phyloP scores from a whole-genome alignment of 2,797 vertebrate species.

The Anabacerthia variegaticeps region DNA sequence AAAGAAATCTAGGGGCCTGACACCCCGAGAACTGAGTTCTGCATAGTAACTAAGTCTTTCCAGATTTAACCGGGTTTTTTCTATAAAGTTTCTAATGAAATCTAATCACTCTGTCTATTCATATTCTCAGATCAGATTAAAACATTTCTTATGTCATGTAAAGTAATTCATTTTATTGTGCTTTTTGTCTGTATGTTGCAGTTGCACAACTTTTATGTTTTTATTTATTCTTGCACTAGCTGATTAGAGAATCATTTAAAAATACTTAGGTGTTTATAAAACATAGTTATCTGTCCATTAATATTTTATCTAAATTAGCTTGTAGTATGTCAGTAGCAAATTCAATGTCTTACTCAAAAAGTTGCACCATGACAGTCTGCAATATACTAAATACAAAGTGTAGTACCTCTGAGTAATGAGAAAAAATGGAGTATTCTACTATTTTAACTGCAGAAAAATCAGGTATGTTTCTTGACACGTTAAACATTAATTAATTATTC shows the following conservation, averaged over 20 bases:
- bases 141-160: neutral
- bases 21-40: neutral
- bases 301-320: neutral
- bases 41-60: neutral
- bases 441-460: neutral
- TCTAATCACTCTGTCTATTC: neutral
- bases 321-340: neutral
- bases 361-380: neutral
- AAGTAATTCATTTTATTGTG: neutral
- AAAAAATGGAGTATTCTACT: neutral
- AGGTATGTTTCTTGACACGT: neutral
- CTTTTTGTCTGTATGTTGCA: neutral
- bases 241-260: neutral
- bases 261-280: neutral
- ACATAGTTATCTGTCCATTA: neutral
- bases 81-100: neutral
- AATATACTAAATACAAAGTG: neutral
- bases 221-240: neutral
- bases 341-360: neutral
- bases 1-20: no score
- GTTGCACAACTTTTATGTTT: neutral
- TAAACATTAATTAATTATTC: neutral
- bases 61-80: neutral
- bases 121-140: neutral
- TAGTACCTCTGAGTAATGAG: neutral